phyloP scores from a whole-genome alignment of 2,797 vertebrate genomes.

The Pempheris klunzingeri region DNA sequence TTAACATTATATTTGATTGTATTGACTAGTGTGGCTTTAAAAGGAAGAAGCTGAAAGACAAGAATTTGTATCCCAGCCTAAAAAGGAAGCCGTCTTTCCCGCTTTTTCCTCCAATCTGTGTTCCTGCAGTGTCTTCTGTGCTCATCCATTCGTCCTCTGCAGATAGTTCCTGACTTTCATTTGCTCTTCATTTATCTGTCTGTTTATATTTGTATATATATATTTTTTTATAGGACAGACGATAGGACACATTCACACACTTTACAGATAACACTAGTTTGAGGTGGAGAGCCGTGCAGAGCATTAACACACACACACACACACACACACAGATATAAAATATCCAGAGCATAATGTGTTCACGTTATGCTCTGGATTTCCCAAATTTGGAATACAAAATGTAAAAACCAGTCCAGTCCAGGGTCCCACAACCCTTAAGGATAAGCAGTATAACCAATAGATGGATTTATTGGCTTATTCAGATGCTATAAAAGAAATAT shows the following conservation, averaged over 20 bases:
- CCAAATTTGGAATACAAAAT: too few species aligned
- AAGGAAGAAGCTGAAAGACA: neutral
- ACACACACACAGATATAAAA: neutral
- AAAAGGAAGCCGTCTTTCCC: neutral
- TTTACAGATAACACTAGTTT: neutral
- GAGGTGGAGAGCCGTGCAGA: constrained; percentile 17
- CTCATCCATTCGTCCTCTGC: constrained; percentile 1
- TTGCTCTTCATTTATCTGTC: constrained; percentile 30
- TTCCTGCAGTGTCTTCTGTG: neutral
- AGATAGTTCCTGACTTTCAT: constrained; percentile 25
- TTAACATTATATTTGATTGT: too few species aligned
- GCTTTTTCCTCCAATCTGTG: neutral
- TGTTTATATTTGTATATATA: too few species aligned
- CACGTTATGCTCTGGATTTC: neutral
- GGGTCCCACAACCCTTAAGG: too few species aligned
- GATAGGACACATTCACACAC: neutral
- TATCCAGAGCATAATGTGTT: neutral
- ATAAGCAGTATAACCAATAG: too few species aligned
- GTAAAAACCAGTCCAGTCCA: too few species aligned
- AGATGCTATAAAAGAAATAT: too few species aligned
- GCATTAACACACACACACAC: constrained; percentile 2
- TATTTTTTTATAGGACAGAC: constrained; percentile 15
- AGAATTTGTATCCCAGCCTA: neutral
- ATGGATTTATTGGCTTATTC: too few species aligned
- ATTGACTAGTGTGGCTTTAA: neutral